These are phyloP conservation scores for Habropoda laboriosa DNA, from an alignment of 1,140 invertebrate species.

Conservation along the genomic window DNA sequence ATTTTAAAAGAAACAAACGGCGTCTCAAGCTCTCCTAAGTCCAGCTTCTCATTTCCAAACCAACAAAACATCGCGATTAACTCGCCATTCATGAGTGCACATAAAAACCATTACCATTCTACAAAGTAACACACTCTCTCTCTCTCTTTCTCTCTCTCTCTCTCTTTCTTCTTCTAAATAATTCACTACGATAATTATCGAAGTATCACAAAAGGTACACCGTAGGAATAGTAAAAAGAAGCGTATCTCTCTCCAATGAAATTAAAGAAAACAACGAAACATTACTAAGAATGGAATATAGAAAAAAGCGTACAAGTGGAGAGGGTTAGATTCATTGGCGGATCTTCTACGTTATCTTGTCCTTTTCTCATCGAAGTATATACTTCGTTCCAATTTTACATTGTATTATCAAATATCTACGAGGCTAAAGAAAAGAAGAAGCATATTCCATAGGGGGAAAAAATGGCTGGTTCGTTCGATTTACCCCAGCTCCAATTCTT, in stretches of 20 bases:
- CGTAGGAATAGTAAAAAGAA: neutral
- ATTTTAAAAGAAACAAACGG: neutral
- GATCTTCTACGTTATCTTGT: neutral
- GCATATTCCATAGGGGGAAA: neutral
- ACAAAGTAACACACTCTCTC: no score
- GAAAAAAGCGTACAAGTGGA: neutral
- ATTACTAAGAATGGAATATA: neutral
- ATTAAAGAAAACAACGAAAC: no score
- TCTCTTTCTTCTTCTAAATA: no score
- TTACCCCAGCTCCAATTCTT: conserved; percentile 50
- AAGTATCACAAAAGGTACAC: neutral
- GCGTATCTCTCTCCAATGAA: neutral
- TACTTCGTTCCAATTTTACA: neutral
- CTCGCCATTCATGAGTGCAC: neutral
- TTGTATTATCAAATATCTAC: neutral
- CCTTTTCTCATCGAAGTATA: neutral
- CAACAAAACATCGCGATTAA: no score
- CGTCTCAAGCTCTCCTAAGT: neutral
- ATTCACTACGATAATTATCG: neutral
- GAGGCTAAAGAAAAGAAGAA: neutral
- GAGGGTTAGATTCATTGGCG: neutral
- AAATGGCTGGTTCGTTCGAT: neutral
- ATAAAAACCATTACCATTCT: neutral
- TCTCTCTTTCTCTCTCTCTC: no score
- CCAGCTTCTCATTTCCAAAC: no score